Conservation (phyloP, 2,888 invertebrate genomes). For the Resseliella maxima region DNA sequence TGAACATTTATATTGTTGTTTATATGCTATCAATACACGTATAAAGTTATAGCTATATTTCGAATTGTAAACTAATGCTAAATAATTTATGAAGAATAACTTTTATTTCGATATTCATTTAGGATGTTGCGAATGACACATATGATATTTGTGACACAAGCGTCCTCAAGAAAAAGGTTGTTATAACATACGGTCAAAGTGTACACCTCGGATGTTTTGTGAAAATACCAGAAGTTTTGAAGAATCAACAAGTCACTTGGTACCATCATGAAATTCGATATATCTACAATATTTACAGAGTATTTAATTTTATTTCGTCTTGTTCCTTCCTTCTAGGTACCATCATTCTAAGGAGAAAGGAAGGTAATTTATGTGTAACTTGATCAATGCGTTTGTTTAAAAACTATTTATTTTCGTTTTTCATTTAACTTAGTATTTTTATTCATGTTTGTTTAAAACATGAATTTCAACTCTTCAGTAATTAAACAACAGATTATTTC, state of each 20-base stretch:
- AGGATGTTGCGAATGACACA: constrained; percentile 92
- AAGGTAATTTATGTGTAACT: constrained; percentile 65
- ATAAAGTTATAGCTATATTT: too few relatives aligned
- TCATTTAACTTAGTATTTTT: neutral
- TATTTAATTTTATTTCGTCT: too few relatives aligned
- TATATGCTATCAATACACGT: too few relatives aligned
- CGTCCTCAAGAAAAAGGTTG: constrained; percentile 86
- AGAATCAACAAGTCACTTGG: constrained; percentile 85
- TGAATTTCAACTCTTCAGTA: neutral
- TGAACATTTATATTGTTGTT: too few relatives aligned
- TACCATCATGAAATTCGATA: too few relatives aligned
- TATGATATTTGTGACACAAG: constrained; percentile 91
- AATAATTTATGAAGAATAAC: constrained; percentile 53
- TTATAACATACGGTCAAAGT: constrained; percentile 94
- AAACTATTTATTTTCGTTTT: neutral
- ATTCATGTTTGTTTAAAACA: neutral
- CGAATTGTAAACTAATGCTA: constrained; percentile 54
- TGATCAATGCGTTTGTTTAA: too few relatives aligned
- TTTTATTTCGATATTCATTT: constrained; percentile 72
- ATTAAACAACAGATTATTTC: too few relatives aligned
- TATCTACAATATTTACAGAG: too few relatives aligned
- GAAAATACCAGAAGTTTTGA: constrained; percentile 86
- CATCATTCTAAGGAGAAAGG: constrained; percentile 91
- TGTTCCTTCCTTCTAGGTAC: too few relatives aligned
- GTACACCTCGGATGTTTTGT: constrained; percentile 91